These are phyloP conservation scores for Perognathus longimembris DNA, from an alignment of 2,113 vertebrate species.

Conservation along the genomic window DNA sequence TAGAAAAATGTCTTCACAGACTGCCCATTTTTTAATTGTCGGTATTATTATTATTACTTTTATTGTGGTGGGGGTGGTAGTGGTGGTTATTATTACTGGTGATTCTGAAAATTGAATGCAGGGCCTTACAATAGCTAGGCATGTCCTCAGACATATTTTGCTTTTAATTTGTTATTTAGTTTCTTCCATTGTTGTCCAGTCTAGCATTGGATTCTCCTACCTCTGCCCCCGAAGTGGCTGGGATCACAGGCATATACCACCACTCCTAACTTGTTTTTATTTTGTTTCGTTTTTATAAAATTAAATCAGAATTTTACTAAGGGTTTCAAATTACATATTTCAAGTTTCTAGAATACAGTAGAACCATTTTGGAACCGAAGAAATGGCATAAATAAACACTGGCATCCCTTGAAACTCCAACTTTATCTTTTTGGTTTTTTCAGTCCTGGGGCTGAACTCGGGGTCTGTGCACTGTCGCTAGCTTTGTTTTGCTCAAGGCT, in stretches of 20 bases:
- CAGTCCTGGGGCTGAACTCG: too few relatives aligned
- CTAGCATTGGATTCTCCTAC: too few relatives aligned
- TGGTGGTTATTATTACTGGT: too few relatives aligned
- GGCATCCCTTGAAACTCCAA: conserved; percentile 26
- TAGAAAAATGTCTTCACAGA: neutral
- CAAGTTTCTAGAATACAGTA: conserved; percentile 70
- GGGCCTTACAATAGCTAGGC: too few relatives aligned
- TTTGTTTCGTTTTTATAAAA: conserved; percentile 71
- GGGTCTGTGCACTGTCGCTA: too few relatives aligned
- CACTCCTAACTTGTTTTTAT: neutral
- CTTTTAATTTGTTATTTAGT: neutral
- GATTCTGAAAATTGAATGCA: too few relatives aligned
- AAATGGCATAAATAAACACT: conserved; percentile 60
- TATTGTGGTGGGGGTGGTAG: too few relatives aligned
- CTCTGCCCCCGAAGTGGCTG: too few relatives aligned
- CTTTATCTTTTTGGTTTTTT: too few relatives aligned
- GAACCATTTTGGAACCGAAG: conserved; percentile 64
- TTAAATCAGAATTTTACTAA: conserved; percentile 79
- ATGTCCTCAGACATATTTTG: neutral
- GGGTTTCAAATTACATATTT: conserved; percentile 77
- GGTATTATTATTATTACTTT: too few relatives aligned
- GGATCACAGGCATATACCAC: too few relatives aligned
- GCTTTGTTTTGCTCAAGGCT: too few relatives aligned
- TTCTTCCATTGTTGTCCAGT: neutral
- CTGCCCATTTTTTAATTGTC: neutral